Percentiles rank a stretch among this genome's conserved stretches.
Evolutionary conservation across 1,140 invertebrate species (phyloP).

Genomic region (Maconellicoccus hirsutus): DNA sequence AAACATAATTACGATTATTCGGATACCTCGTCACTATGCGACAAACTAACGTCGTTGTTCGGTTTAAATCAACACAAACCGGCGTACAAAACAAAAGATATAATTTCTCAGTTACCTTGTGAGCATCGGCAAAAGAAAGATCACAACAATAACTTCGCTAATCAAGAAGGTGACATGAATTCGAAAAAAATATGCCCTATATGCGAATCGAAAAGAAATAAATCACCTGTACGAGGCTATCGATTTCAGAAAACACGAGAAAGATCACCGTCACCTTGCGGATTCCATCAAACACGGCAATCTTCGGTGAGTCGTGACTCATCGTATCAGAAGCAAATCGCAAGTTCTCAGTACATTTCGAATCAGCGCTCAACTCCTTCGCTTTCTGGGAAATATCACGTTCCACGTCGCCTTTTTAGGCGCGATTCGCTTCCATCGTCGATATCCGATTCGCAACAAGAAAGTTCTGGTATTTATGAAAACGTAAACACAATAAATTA

Average conservation of each 20-base stretch:
- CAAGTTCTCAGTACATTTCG: too few relatives aligned
- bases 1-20: neutral
- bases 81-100: too few relatives aligned
- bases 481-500: neutral
- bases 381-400: neutral
- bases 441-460: neutral
- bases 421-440: neutral
- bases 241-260: neutral
- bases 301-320: neutral
- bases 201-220: neutral
- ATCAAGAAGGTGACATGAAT: neutral
- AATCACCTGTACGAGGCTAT: neutral
- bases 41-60: slow-evolving; percentile 6
- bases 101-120: too few relatives aligned
- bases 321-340: too few relatives aligned
- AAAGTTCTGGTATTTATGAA: neutral
- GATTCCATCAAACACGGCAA: neutral
- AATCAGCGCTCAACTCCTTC: neutral
- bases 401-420: neutral
- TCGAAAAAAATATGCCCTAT: neutral
- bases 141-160: neutral
- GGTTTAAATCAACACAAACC: neutral
- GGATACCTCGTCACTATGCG: neutral
- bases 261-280: neutral
- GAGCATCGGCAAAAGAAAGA: neutral